Evolutionary conservation across 2,113 vertebrate species (phyloP), one percentile per base, ranked within the genome.

Genomic region (Saccopteryx leptura): DNA sequence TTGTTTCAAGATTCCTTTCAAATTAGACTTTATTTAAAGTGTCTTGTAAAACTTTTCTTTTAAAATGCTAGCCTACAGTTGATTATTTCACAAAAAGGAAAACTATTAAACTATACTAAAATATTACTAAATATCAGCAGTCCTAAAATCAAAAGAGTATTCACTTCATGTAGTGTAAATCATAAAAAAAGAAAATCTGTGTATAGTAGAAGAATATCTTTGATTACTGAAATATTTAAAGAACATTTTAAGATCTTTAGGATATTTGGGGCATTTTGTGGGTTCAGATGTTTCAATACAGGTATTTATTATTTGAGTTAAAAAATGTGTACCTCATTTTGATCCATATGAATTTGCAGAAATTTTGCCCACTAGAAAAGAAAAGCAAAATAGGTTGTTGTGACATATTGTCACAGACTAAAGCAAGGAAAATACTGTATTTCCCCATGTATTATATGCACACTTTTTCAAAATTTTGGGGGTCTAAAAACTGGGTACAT

Each of bases 321-420:
- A 85, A 71, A 24, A 90, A 15, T 54, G 79, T 65, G n/a, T 63
- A 48, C 13, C n/a, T 95, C 33, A 65, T 94, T 90, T 90, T 84
- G 23, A 85, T 66, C 8, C 9, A 52, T 46, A 14, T 21, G 23
- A 7, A 86, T 90, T 85, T 93, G 50, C 23, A 96, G 52, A 81
- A 72, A 58, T 10, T 74, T 72, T 93, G 23, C 58, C 24, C 50
- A n/a, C 31, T 28, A 65, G 13, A 66, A 72, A 93, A 72, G 21
- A 31, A 72, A 92, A 78, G 10, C 4, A 66, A 63, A 66, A 12
- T 4, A 80, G 26, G 7, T 72, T 83, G 60, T 76, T 46, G 28
- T 56, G 65, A 68, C 24, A 63, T 89, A 72, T 31, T 72, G 72
- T 54, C 33, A 83, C 9, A 95, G 61, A 48, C 14, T 69, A 46